Evolutionary conservation across 1,140 invertebrate genomes (phyloP).

Genomic region (Trichomalopsis sarcophagae): DNA sequence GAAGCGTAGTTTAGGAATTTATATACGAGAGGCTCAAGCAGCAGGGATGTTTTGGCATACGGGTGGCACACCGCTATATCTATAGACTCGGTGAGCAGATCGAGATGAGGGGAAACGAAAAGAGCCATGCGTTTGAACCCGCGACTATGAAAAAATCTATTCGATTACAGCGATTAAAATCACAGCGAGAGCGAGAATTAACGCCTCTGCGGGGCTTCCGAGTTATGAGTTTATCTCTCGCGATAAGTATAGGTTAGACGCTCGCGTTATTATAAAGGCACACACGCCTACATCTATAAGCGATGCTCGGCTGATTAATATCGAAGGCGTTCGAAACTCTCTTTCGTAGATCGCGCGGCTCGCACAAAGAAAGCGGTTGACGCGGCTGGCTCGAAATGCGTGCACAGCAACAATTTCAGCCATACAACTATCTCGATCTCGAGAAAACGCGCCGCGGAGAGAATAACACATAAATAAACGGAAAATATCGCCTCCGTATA

Average conservation of each 20-base stretch:
- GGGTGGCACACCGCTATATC: too few relatives aligned
- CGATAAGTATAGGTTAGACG: not conserved
- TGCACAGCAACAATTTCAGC: not conserved
- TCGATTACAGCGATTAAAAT: conserved; percentile 1
- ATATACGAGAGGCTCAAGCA: too few relatives aligned
- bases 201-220: not conserved
- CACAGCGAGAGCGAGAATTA: not conserved
- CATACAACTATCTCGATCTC: not conserved
- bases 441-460: too few relatives aligned
- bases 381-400: not conserved
- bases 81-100: too few relatives aligned
- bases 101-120: too few relatives aligned
- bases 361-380: not conserved
- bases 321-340: too few relatives aligned
- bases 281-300: too few relatives aligned
- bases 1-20: too few relatives aligned
- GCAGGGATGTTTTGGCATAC: not conserved
- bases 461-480: not conserved
- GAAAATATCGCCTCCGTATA: not conserved
- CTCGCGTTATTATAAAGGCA: not conserved
- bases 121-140: too few relatives aligned
- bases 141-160: too few relatives aligned
- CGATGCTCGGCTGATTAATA: too few relatives aligned
- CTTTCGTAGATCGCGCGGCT: too few relatives aligned
- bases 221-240: not conserved